phyloP scores from a whole-genome alignment of 2,113 vertebrate genomes.

The Gymnobelideus leadbeateri region DNA sequence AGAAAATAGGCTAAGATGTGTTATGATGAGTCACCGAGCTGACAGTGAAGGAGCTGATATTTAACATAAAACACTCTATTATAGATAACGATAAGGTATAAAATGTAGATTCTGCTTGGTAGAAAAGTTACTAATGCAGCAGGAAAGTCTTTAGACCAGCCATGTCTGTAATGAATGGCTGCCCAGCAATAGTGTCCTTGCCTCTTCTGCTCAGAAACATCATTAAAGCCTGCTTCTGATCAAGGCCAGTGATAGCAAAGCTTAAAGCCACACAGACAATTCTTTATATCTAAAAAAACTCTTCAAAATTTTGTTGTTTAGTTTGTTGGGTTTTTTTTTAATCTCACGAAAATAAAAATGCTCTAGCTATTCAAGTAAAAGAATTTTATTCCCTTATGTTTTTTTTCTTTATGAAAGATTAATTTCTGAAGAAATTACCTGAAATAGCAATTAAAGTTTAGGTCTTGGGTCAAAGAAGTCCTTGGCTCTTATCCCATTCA shows the following conservation, averaged over 20 bases:
- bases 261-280: background rate
- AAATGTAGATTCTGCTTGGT: background rate
- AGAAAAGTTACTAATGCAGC: background rate
- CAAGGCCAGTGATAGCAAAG: background rate
- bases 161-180: background rate
- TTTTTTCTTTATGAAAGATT: background rate
- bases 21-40: conserved; percentile 49
- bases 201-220: conserved; percentile 38
- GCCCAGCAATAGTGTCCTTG: background rate
- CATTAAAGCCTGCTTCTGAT: conserved; percentile 17
- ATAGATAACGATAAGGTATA: conserved; percentile 17
- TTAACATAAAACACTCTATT: conserved; percentile 43
- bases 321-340: background rate
- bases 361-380: conserved; percentile 9
- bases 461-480: background rate
- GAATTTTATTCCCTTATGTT: background rate
- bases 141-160: fast-evolving
- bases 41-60: conserved; percentile 16
- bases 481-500: background rate
- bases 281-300: background rate
- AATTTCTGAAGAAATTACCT: background rate
- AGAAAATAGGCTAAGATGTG: conserved; percentile 15
- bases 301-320: conserved; percentile 5
- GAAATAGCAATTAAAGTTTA: background rate
- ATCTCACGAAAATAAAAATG: background rate